Percentiles rank a stretch among this genome's conserved stretches.
Conservation (phyloP, 1,140 invertebrate species). For the Phocides pigmalion region DNA sequence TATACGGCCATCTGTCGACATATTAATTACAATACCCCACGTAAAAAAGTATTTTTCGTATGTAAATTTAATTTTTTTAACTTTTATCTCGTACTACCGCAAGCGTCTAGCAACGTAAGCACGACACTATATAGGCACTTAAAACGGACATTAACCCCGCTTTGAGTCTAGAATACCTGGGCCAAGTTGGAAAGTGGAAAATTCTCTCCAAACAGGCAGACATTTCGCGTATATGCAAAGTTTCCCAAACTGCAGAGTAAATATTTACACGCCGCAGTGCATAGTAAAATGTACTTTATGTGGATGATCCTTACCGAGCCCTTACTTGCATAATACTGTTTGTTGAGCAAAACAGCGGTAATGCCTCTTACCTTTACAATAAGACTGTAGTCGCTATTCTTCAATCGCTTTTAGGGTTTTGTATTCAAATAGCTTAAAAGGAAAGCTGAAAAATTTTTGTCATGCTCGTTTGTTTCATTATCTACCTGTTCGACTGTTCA, state of each 20-base stretch:
- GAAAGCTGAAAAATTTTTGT: no score
- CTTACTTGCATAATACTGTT: constrained; percentile 18
- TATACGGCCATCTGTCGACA: no score
- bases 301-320: constrained; percentile 19
- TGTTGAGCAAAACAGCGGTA: constrained; percentile 7
- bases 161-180: constrained; percentile 30
- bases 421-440: neutral
- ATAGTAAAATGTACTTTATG: constrained; percentile 28
- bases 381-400: no score
- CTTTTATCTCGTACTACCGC: neutral
- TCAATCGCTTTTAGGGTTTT: no score
- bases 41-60: neutral
- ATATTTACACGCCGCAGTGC: constrained; percentile 25
- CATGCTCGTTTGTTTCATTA: no score
- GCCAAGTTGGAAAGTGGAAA: constrained; percentile 30
- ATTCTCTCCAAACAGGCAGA: constrained; percentile 30
- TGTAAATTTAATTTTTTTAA: neutral
- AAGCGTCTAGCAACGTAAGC: neutral
- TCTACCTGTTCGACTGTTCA: no score
- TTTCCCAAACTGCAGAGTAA: constrained; percentile 28
- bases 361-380: neutral
- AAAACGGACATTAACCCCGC: constrained; percentile 30
- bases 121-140: constrained; percentile 23
- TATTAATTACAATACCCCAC: no score
- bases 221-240: constrained; percentile 27